Percentiles rank a stretch among this genome's conserved stretches.
Conservation (phyloP, 2,888 invertebrate species). For the Germaria angustata region DNA sequence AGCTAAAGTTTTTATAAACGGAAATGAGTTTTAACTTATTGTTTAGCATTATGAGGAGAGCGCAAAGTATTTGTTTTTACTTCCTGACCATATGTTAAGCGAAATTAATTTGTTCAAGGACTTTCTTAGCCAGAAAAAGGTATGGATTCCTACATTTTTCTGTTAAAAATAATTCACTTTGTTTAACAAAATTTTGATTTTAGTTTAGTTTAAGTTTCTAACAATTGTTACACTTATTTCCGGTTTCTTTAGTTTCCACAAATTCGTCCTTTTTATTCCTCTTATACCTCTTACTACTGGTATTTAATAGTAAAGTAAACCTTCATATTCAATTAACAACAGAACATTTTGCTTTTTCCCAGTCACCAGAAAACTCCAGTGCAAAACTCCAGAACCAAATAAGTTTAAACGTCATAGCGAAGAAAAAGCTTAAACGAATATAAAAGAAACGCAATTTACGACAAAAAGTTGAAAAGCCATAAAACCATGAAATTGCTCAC, state of each 20-base stretch:
- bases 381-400: slow-evolving; percentile 20
- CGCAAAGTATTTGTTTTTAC: slow-evolving; percentile 23
- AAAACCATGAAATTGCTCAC: slow-evolving; percentile 69
- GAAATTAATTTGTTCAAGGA: neutral
- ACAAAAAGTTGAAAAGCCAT: slow-evolving; percentile 63
- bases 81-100: slow-evolving; percentile 46
- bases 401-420: slow-evolving; percentile 32
- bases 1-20: slow-evolving; percentile 35
- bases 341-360: slow-evolving; percentile 1
- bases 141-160: neutral
- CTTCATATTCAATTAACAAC: slow-evolving; percentile 60
- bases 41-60: neutral
- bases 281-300: neutral
- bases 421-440: slow-evolving; percentile 6
- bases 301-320: slow-evolving; percentile 13
- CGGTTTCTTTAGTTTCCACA: slow-evolving; percentile 45
- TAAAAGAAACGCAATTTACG: slow-evolving; percentile 36
- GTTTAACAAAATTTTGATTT: slow-evolving; percentile 33
- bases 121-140: slow-evolving; percentile 16
- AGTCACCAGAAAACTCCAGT: slow-evolving; percentile 35
- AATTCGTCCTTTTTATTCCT: slow-evolving; percentile 21
- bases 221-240: slow-evolving; percentile 64
- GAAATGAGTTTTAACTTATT: slow-evolving; percentile 63
- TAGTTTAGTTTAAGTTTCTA: slow-evolving; percentile 38
- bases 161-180: slow-evolving; percentile 32